Conservation (phyloP, 2,797 vertebrate genomes). For the Scyliorhinus canicula region DNA sequence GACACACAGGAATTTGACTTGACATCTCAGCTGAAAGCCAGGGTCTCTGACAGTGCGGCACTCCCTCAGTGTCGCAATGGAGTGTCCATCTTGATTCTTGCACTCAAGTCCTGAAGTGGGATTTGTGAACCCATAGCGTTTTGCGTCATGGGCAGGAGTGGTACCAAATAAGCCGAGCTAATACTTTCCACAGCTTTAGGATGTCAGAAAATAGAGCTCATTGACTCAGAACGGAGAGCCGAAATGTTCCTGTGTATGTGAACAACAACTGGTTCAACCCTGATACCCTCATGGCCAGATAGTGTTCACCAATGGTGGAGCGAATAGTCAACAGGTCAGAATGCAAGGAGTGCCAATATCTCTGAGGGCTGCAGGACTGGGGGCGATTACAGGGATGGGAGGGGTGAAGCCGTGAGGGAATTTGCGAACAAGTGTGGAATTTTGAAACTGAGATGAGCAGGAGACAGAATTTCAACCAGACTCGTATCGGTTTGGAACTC, state of each 20-base stretch:
- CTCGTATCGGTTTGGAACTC: neutral
- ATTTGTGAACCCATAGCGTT: neutral
- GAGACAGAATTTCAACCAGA: neutral
- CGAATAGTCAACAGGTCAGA: neutral
- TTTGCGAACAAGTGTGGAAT: neutral
- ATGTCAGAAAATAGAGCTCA: no score
- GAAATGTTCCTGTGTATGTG: neutral
- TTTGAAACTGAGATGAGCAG: neutral
- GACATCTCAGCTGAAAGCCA: neutral
- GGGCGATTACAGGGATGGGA: neutral
- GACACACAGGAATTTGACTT: neutral
- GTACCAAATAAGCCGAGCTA: neutral
- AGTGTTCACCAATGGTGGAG: neutral
- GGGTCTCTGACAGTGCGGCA: neutral
- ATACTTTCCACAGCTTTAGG: neutral
- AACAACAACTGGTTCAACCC: neutral
- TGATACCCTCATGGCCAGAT: neutral
- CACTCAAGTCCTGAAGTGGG: neutral
- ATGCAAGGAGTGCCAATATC: neutral
- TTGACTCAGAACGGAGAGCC: neutral
- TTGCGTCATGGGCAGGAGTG: neutral
- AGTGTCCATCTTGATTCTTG: neutral
- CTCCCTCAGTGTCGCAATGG: neutral
- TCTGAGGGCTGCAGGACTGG: neutral
- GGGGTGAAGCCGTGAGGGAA: neutral